phyloP scores from a whole-genome alignment of 2,797 vertebrate genomes.

The Peromyscus attwateri region DNA sequence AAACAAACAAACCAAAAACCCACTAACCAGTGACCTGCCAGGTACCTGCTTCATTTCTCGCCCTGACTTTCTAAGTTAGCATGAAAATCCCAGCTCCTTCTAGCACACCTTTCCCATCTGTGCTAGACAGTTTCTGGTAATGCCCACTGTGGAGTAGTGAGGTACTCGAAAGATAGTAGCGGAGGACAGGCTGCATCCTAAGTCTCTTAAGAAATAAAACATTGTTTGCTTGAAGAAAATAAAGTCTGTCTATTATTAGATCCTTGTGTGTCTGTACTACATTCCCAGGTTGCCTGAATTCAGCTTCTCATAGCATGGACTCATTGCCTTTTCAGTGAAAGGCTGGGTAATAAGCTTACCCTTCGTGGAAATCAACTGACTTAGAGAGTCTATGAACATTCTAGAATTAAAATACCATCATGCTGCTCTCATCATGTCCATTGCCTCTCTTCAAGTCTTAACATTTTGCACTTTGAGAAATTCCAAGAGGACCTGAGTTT shows the following conservation, averaged over 20 bases:
- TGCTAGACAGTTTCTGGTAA: not conserved
- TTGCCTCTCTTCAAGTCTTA: not conserved
- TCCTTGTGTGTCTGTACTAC: not conserved
- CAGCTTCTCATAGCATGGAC: not conserved
- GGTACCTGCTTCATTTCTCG: not conserved
- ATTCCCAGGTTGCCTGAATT: not conserved
- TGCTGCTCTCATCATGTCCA: not conserved
- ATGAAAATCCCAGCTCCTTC: not conserved
- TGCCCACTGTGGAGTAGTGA: not conserved
- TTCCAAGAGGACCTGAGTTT: conserved; percentile 50
- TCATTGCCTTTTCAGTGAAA: conserved; percentile 35
- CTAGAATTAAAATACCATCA: not conserved
- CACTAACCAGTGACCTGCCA: not conserved
- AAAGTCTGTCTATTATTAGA: not conserved
- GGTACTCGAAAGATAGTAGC: not conserved
- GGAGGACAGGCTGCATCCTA: not conserved
- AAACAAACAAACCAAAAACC: not conserved
- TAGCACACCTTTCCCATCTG: not conserved
- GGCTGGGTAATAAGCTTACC: not conserved
- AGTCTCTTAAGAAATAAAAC: not conserved
- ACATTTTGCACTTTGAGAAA: not conserved
- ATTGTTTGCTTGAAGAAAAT: not conserved
- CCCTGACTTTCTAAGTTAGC: not conserved
- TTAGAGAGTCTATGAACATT: not conserved
- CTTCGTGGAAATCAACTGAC: conserved; percentile 15